Evolutionary conservation across 2,888 invertebrate species (phyloP).

Genomic region (Theristus sp.): DNA sequence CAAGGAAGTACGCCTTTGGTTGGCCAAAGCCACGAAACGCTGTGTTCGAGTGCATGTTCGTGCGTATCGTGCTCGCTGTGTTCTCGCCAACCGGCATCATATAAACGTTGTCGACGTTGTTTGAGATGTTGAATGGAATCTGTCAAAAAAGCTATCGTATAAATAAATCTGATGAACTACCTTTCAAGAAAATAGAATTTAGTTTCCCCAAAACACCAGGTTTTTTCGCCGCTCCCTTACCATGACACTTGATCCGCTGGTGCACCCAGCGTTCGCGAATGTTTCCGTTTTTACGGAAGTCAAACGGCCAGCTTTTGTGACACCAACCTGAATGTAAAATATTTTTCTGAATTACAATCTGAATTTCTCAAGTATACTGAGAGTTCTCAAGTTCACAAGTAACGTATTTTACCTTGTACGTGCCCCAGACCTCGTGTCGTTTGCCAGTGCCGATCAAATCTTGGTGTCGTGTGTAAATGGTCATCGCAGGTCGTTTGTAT

Average conservation of each 20-base stretch:
- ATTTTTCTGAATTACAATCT: too few relatives aligned
- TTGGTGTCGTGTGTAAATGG: conserved; percentile 74
- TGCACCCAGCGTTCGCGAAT: not conserved
- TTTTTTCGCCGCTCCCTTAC: too few relatives aligned
- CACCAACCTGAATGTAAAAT: conserved; percentile 10
- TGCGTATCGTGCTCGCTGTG: conserved; percentile 49
- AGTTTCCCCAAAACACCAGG: too few relatives aligned
- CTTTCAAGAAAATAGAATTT: too few relatives aligned
- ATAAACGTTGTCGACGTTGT: conserved; percentile 49
- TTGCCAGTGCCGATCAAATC: conserved; percentile 74
- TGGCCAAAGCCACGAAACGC: conserved; percentile 67
- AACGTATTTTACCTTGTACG: conserved; percentile 72
- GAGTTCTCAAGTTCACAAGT: too few relatives aligned
- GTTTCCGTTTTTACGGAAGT: conserved; percentile 40
- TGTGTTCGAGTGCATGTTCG: conserved; percentile 73
- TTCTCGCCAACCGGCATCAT: conserved; percentile 52
- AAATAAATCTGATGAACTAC: too few relatives aligned
- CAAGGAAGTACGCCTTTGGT: conserved; percentile 68
- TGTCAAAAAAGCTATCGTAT: not conserved
- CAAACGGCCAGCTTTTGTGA: conserved; percentile 50
- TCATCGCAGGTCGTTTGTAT: conserved; percentile 52
- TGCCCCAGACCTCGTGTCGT: conserved; percentile 63
- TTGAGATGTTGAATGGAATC: not conserved
- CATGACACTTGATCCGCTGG: not conserved
- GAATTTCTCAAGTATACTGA: too few relatives aligned